Percentiles rank a stretch among this genome's conserved stretches.
These are phyloP conservation scores for Ptychochromis oligacanthus DNA, from an alignment of 2,113 vertebrate genomes.

Conservation along the genomic window DNA sequence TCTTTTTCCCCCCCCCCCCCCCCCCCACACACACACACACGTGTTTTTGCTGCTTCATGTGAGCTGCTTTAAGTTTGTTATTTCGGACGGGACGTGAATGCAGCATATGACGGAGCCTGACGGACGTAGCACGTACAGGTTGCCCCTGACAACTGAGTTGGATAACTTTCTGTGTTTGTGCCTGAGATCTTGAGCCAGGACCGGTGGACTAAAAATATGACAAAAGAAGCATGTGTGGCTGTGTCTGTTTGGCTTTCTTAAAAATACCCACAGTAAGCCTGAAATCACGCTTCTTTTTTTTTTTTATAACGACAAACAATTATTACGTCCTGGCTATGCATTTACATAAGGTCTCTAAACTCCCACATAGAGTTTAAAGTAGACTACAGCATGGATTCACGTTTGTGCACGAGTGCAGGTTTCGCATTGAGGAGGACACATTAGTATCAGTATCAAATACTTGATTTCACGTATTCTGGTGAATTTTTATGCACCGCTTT, in stretches of 20 bases:
- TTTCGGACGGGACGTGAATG: slow-evolving; percentile 37
- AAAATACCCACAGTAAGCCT: background rate
- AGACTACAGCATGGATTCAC: background rate
- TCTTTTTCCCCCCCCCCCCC: too few relatives aligned
- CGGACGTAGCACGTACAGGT: slow-evolving; percentile 65
- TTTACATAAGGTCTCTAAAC: background rate
- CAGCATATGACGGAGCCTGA: slow-evolving; percentile 67
- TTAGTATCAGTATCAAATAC: background rate
- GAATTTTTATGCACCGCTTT: background rate
- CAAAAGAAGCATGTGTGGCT: background rate
- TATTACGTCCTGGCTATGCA: background rate
- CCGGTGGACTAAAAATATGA: background rate
- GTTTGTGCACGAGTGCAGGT: background rate
- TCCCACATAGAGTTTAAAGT: background rate
- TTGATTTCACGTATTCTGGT: background rate
- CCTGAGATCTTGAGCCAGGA: background rate
- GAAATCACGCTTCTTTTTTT: background rate
- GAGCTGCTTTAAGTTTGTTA: fast-evolving
- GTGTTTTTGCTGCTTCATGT: too few relatives aligned
- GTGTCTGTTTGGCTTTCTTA: background rate
- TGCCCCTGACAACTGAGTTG: slow-evolving; percentile 63
- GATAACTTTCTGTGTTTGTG: background rate
- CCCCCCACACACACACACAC: too few relatives aligned
- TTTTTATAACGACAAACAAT: background rate
- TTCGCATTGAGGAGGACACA: too few relatives aligned